Evolutionary conservation across 2,888 invertebrate species (phyloP).

Genomic region (Stenodema calcarata): DNA sequence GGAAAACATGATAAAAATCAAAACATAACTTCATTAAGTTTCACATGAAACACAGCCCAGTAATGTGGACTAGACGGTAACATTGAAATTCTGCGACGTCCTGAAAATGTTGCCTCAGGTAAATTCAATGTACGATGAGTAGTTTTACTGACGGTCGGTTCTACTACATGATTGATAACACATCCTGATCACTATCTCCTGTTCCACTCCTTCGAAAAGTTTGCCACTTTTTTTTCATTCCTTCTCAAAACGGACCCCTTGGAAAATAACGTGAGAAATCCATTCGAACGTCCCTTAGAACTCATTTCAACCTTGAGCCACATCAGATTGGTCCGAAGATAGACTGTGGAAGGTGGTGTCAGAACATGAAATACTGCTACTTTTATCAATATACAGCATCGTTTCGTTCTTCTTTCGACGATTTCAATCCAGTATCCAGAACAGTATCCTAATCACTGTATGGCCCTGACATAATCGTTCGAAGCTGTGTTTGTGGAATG

Average conservation of each 20-base stretch:
- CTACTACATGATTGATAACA: neutral
- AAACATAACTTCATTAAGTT: too few species aligned
- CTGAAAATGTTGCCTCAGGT: neutral
- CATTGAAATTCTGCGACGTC: too few species aligned
- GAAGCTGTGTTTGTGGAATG: neutral
- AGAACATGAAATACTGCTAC: slow-evolving; percentile 13
- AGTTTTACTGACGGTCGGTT: neutral
- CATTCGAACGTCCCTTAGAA: slow-evolving; percentile 1
- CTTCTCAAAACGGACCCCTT: neutral
- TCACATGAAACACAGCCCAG: too few species aligned
- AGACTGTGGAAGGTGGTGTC: slow-evolving; percentile 12
- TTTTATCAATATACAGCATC: neutral
- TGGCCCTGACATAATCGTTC: neutral
- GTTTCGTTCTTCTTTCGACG: neutral
- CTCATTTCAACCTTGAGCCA: slow-evolving; percentile 7
- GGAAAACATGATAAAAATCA: too few species aligned
- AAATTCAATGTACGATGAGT: neutral
- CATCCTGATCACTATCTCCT: neutral
- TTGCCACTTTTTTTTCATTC: neutral
- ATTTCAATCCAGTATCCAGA: neutral
- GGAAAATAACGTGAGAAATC: neutral
- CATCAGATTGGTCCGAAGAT: neutral
- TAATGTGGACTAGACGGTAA: too few species aligned
- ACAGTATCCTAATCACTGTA: neutral
- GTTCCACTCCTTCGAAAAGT: neutral